These are phyloP conservation scores for Catocala sponsa DNA, from an alignment of 2,888 invertebrate genomes.

Conservation along the genomic window DNA sequence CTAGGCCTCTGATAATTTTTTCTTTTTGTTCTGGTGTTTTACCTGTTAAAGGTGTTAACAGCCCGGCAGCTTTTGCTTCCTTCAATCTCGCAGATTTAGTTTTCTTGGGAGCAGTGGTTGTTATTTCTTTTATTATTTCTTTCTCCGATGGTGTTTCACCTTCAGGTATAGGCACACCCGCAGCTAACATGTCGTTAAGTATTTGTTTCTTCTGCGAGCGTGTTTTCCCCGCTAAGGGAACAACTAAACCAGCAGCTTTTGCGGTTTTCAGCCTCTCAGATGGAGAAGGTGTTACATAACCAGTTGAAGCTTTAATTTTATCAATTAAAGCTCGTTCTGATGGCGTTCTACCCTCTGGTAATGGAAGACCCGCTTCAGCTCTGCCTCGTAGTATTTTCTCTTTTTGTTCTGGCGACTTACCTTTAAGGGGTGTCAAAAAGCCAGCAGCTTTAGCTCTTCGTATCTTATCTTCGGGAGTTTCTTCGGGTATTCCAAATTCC, in stretches of 20 bases:
- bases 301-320: conserved; percentile 12
- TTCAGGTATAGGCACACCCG: conserved; percentile 38
- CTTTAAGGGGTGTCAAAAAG: conserved; percentile 1
- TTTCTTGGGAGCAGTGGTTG: conserved; percentile 9
- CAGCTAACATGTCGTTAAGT: too few species aligned
- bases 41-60: conserved; percentile 19
- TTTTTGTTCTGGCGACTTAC: conserved; percentile 23
- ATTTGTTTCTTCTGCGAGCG: too few species aligned
- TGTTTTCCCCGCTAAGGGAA: too few species aligned
- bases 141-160: conserved; percentile 44
- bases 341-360: conserved; percentile 32
- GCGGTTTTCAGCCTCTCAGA: too few species aligned
- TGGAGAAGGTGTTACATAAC: neutral
- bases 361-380: conserved; percentile 25
- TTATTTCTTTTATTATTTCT: conserved; percentile 32
- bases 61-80: conserved; percentile 35
- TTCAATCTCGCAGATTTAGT: conserved; percentile 12
- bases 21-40: conserved; percentile 22
- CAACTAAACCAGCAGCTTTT: too few species aligned
- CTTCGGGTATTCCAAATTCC: conserved; percentile 1
- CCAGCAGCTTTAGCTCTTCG: conserved; percentile 19
- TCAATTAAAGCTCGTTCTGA: conserved; percentile 6
- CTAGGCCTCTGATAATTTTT: conserved; percentile 29
- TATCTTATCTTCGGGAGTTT: conserved; percentile 12
- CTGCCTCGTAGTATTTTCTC: conserved; percentile 34